Percentiles rank a stretch among this genome's conserved stretches.
Conservation (phyloP, 2,888 invertebrate species). For the Dasysyrphus tricinctus region DNA sequence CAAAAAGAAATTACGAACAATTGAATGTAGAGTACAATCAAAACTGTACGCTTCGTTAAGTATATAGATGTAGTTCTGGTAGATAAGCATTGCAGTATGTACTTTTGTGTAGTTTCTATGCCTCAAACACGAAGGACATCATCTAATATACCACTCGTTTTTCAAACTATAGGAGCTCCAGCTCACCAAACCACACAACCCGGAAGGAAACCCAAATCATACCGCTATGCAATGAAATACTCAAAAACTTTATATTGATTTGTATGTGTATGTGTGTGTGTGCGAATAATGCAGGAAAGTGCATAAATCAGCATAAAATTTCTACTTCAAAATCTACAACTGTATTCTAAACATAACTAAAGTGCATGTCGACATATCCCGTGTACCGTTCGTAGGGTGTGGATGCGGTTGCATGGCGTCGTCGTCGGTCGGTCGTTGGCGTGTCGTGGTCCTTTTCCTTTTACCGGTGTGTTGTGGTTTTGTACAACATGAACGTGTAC, state of each 20-base stretch:
- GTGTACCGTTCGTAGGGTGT: background rate
- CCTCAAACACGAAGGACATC: conserved; percentile 39
- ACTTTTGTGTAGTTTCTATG: conserved; percentile 7
- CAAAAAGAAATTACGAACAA: conserved; percentile 60
- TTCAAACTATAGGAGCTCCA: background rate
- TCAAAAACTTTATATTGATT: conserved; percentile 54
- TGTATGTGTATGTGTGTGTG: conserved; percentile 2
- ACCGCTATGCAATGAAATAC: conserved; percentile 33
- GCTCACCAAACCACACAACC: conserved; percentile 15
- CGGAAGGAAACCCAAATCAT: conserved; percentile 26
- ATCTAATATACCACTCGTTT: conserved; percentile 33
- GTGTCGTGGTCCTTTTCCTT: conserved; percentile 17
- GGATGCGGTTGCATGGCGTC: conserved; percentile 11
- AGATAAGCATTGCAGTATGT: background rate
- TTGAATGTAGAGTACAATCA: conserved; percentile 65
- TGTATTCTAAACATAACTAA: conserved; percentile 20
- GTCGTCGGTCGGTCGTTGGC: background rate
- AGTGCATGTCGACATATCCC: conserved; percentile 1
- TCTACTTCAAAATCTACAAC: conserved; percentile 54
- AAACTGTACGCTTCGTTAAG: conserved; percentile 68
- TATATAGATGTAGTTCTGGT: conserved; percentile 34
- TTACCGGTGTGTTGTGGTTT: conserved; percentile 21
- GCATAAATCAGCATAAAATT: conserved; percentile 77
- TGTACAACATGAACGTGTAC: conserved; percentile 32
- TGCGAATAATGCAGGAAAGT: conserved; percentile 57